These are phyloP conservation scores for Lacerta agilis DNA, from an alignment of 2,797 vertebrate species.

Conservation along the genomic window DNA sequence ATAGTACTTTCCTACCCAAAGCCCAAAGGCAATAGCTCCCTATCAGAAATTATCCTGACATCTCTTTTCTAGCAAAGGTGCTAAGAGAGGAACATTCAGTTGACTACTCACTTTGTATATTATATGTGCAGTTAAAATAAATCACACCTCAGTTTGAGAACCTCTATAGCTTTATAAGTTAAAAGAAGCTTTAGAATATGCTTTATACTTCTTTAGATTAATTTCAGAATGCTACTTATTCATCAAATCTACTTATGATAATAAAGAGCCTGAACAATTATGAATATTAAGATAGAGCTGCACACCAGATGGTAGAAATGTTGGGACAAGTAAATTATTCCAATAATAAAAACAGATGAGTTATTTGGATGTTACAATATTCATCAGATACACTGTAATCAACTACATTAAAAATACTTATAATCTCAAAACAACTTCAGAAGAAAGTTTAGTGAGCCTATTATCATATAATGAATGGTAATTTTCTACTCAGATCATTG, in stretches of 20 bases:
- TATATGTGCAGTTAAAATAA: neutral
- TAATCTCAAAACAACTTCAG: constrained; percentile 4
- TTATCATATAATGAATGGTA: neutral
- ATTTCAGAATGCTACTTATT: neutral
- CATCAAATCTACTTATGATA: constrained; percentile 19
- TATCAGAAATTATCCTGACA: neutral
- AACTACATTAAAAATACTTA: constrained; percentile 21
- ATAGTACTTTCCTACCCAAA: neutral
- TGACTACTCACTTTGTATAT: neutral
- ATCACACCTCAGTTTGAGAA: neutral
- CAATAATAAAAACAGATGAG: neutral
- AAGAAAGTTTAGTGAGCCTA: constrained; percentile 12
- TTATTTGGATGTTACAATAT: constrained; percentile 14
- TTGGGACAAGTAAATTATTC: constrained; percentile 9
- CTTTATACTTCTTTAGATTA: neutral
- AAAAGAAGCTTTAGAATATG: neutral
- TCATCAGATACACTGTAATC: constrained; percentile 25
- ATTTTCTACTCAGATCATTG: neutral
- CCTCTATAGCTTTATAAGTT: neutral
- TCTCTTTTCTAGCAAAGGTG: neutral
- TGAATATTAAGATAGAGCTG: neutral
- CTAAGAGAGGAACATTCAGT: neutral
- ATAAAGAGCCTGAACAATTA: neutral
- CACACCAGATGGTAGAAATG: neutral
- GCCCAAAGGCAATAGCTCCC: neutral